phyloP scores from a whole-genome alignment of 2,797 vertebrate genomes.

The Coccyzus lansbergi region DNA sequence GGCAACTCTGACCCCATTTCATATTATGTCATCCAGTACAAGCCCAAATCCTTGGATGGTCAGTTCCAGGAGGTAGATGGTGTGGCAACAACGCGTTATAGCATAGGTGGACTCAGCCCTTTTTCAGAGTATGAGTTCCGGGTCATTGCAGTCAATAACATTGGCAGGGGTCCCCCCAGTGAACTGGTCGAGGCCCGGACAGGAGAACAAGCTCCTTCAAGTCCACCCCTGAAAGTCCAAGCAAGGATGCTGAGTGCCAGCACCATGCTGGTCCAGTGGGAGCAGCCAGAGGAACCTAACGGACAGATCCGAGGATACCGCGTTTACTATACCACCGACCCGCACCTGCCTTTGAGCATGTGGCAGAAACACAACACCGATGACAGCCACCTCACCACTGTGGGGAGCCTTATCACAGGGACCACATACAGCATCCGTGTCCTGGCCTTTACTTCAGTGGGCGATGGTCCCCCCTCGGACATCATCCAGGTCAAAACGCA shows the following conservation, averaged over 20 bases:
- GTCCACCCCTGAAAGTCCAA: conserved; percentile 89
- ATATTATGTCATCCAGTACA: conserved; percentile 96
- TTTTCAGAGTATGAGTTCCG: conserved; percentile 94
- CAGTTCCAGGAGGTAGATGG: conserved; percentile 95
- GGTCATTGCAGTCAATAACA: conserved; percentile 92
- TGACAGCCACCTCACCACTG: conserved; percentile 88
- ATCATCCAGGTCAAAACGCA: conserved; percentile 94
- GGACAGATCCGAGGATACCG: conserved; percentile 92
- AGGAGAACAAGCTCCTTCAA: conserved; percentile 94
- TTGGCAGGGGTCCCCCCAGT: conserved; percentile 90
- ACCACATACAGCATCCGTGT: conserved; percentile 93
- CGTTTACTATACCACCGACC: conserved; percentile 88
- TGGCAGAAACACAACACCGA: conserved; percentile 95
- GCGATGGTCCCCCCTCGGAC: conserved; percentile 91
- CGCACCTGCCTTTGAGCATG: conserved; percentile 81
- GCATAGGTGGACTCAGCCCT: conserved; percentile 95
- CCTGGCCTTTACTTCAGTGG: conserved; percentile 92
- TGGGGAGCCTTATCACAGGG: conserved; percentile 88
- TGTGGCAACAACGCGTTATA: conserved; percentile 95
- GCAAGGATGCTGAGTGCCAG: conserved; percentile 92
- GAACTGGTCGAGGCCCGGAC: conserved; percentile 88
- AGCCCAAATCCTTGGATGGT: conserved; percentile 83
- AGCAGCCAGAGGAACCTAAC: conserved; percentile 93
- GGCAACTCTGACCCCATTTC: conserved; percentile 93
- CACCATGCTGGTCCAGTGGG: conserved; percentile 96